Evolutionary conservation across 2,888 invertebrate genomes (phyloP).

Genomic region (Caenorhabditis sp.): DNA sequence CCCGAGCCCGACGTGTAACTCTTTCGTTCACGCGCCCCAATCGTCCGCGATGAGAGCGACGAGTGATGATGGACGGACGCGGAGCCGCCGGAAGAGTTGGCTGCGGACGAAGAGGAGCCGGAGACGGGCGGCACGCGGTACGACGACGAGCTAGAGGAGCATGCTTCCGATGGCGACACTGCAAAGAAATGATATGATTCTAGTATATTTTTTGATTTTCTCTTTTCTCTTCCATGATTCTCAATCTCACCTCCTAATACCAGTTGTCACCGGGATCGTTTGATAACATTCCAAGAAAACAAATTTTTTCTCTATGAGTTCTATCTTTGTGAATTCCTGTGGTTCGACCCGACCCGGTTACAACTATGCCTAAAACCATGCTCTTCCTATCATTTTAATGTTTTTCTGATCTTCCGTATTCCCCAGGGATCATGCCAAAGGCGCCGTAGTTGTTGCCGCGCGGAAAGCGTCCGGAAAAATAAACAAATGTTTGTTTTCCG

Average conservation of each 20-base stretch:
- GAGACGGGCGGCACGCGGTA: conserved; percentile 3
- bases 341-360: too few relatives aligned
- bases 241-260: too few relatives aligned
- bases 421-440: conserved; percentile 9
- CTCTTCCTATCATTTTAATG: conserved; percentile 18
- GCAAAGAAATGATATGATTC: too few relatives aligned
- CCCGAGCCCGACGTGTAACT: conserved; percentile 15
- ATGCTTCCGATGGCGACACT: conserved; percentile 63
- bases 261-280: too few relatives aligned
- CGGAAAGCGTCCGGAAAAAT: conserved; percentile 54
- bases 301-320: too few relatives aligned
- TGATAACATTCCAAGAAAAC: too few relatives aligned
- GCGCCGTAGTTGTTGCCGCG: too few relatives aligned
- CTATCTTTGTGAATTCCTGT: too few relatives aligned
- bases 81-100: neutral
- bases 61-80: conserved; percentile 7
- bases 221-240: too few relatives aligned
- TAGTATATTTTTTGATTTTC: too few relatives aligned
- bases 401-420: conserved; percentile 2
- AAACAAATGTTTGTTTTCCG: conserved; percentile 58
- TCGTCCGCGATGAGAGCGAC: neutral
- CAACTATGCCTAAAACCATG: too few relatives aligned
- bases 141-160: conserved; percentile 57
- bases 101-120: neutral
- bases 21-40: conserved; percentile 42